Percentiles rank a stretch among this genome's conserved stretches.
Conservation (phyloP, 2,797 vertebrate genomes). For the Florisuga fusca region DNA sequence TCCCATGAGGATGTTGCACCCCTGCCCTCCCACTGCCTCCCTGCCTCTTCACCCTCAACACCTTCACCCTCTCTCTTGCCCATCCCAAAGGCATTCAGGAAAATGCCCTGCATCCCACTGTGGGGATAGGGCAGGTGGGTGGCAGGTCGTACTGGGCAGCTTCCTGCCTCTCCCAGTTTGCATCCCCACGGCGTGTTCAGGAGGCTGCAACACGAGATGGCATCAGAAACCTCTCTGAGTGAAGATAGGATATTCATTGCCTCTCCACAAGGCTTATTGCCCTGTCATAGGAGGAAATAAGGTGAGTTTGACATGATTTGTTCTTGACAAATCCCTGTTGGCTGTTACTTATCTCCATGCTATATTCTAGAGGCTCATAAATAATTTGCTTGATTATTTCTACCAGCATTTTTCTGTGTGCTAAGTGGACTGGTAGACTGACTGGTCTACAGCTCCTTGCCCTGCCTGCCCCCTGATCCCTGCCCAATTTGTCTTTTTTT, state of each 20-base stretch:
- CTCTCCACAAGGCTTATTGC: slow-evolving; percentile 64
- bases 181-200: not conserved
- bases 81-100: not conserved
- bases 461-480: not conserved
- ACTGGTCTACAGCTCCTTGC: not conserved
- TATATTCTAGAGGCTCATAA: slow-evolving; percentile 55
- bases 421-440: slow-evolving; percentile 14
- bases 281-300: slow-evolving; percentile 65
- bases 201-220: not conserved
- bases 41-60: not conserved
- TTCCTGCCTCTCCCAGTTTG: not conserved
- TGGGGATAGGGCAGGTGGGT: accelerated
- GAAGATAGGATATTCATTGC: slow-evolving; percentile 56
- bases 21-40: not conserved
- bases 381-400: slow-evolving; percentile 67
- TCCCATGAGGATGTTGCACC: accelerated
- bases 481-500: not conserved
- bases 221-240: not conserved
- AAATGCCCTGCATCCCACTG: not conserved
- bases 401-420: slow-evolving; percentile 25
- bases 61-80: not conserved
- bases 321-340: slow-evolving; percentile 65
- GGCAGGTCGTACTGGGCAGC: not conserved
- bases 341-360: slow-evolving; percentile 61
- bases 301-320: slow-evolving; percentile 70